Percentiles rank a stretch among this genome's conserved stretches.
phyloP scores from a whole-genome alignment of 2,113 vertebrate species.

The Empidonax traillii region DNA sequence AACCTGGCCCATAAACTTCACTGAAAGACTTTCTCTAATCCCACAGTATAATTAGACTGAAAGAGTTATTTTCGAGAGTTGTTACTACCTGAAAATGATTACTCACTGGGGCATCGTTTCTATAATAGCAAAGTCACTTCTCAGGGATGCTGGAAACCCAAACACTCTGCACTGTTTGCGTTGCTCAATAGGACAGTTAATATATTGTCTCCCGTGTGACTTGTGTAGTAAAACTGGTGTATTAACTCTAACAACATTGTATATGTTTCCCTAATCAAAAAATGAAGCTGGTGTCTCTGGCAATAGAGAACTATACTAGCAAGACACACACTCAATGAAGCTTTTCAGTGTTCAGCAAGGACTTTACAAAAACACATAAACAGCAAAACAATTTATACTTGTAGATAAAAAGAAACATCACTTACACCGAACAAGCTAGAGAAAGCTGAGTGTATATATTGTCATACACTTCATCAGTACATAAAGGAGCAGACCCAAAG shows the following conservation, averaged over 20 bases:
- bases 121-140: neutral
- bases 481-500: neutral
- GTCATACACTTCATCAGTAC: neutral
- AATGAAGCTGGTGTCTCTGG: neutral
- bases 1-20: neutral
- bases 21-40: neutral
- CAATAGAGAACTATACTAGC: neutral
- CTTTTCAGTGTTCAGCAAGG: neutral
- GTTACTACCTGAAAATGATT: conserved; percentile 15
- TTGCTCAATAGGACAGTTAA: neutral
- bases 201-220: neutral
- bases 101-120: neutral
- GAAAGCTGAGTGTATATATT: neutral
- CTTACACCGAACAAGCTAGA: neutral
- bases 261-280: neutral
- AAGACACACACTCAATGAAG: neutral
- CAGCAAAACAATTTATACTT: neutral
- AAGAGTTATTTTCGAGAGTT: conserved; percentile 5
- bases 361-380: neutral
- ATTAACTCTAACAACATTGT: neutral
- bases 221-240: neutral
- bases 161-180: neutral
- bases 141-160: neutral
- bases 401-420: neutral
- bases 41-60: neutral